phyloP scores from a whole-genome alignment of 2,797 vertebrate species.

The Xenops minutus region DNA sequence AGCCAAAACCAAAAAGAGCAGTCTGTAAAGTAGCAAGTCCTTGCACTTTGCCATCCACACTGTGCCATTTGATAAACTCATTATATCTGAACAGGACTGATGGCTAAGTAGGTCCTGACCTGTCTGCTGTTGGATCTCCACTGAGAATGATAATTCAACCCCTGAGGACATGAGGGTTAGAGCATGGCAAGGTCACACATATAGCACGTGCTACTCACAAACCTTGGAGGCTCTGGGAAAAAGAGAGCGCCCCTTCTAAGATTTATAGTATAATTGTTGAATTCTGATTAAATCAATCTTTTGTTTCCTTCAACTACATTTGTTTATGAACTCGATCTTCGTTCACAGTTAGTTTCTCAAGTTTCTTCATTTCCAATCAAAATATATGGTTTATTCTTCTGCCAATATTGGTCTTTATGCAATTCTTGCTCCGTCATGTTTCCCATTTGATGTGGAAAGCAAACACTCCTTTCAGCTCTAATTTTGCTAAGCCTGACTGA shows the following conservation, averaged over 20 bases:
- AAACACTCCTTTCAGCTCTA: neutral
- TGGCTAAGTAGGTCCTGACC: neutral
- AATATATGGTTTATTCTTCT: neutral
- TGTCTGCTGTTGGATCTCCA: neutral
- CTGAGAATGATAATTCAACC: neutral
- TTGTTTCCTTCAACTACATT: neutral
- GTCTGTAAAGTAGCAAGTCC: neutral
- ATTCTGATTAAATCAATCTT: neutral
- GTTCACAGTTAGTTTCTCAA: neutral
- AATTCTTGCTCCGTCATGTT: neutral
- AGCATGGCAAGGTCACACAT: neutral
- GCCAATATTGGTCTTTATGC: neutral
- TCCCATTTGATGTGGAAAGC: neutral
- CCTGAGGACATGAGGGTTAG: neutral
- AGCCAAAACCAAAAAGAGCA: neutral
- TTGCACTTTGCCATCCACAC: neutral
- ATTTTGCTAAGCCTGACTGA: neutral
- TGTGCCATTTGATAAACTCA: neutral
- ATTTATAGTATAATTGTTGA: neutral
- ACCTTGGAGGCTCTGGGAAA: neutral
- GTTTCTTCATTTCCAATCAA: neutral
- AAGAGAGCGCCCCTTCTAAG: neutral
- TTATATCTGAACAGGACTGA: neutral
- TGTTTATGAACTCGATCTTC: neutral
- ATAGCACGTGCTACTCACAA: neutral